Percentiles rank a stretch among this genome's conserved stretches.
These are phyloP conservation scores for Epinephelus moara DNA, from an alignment of 2,113 vertebrate species.

Conservation along the genomic window DNA sequence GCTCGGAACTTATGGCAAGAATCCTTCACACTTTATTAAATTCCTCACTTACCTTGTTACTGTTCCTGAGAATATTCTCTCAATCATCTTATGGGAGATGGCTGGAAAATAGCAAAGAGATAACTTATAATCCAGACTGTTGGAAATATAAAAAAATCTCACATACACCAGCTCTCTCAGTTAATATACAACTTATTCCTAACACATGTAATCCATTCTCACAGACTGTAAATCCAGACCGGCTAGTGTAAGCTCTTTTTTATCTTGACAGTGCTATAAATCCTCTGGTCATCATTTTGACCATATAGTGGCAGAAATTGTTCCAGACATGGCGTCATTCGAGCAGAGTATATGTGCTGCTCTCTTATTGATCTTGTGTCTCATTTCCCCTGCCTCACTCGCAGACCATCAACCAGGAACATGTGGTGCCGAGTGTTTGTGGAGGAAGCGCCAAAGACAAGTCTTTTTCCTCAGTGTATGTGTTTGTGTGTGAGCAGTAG, in stretches of 20 bases:
- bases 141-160: background rate
- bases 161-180: slow-evolving; percentile 29
- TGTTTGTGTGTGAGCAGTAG: slow-evolving; percentile 28
- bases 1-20: background rate
- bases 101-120: slow-evolving; percentile 79
- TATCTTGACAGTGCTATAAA: slow-evolving; percentile 70
- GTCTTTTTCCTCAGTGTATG: slow-evolving; percentile 23
- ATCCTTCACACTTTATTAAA: background rate
- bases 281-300: slow-evolving; percentile 63
- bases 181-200: slow-evolving; percentile 49
- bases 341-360: slow-evolving; percentile 58
- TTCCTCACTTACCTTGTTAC: slow-evolving; percentile 88
- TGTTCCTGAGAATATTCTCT: slow-evolving; percentile 95
- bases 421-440: slow-evolving; percentile 66
- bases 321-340: slow-evolving; percentile 78
- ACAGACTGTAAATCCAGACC: slow-evolving; percentile 68
- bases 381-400: slow-evolving; percentile 70
- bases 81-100: slow-evolving; percentile 92
- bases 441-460: slow-evolving; percentile 36
- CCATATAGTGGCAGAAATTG: slow-evolving; percentile 59
- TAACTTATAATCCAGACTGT: slow-evolving; percentile 36
- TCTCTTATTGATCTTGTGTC: slow-evolving; percentile 76
- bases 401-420: slow-evolving; percentile 70
- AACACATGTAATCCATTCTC: slow-evolving; percentile 68
- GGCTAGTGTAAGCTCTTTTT: slow-evolving; percentile 39